phyloP scores from a whole-genome alignment of 2,888 invertebrate species.

The Criorhina ranunculi region DNA sequence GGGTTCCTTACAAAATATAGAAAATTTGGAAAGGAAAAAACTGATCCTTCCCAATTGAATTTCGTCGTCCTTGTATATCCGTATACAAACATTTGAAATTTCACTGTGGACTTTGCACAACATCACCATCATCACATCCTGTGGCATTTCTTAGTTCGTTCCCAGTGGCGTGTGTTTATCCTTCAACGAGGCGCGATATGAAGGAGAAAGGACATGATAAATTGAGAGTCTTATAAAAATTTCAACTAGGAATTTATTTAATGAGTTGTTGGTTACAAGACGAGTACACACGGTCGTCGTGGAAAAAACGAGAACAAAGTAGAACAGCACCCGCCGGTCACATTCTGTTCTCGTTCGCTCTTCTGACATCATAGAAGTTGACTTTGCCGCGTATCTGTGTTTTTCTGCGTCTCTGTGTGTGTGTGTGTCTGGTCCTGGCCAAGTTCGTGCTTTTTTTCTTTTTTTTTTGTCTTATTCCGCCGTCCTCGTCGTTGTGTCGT shows the following conservation, averaged over 20 bases:
- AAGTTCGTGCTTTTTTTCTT: conserved; percentile 6
- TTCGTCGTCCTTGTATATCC: conserved; percentile 26
- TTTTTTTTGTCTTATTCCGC: conserved; percentile 5
- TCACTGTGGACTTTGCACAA: conserved; percentile 53
- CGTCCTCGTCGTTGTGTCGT: conserved; percentile 21
- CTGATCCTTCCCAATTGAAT: conserved; percentile 77
- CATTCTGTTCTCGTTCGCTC: conserved; percentile 51
- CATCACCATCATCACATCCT: conserved; percentile 58
- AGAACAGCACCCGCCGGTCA: conserved; percentile 61
- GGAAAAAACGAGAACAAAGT: conserved; percentile 23
- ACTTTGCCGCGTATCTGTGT: conserved; percentile 40
- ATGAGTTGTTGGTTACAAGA: conserved; percentile 74
- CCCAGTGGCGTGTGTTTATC: conserved; percentile 35
- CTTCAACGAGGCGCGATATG: conserved; percentile 44
- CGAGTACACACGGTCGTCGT: conserved; percentile 45
- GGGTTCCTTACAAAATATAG: conserved; percentile 26
- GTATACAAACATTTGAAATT: conserved; percentile 8
- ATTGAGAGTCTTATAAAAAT: conserved; percentile 76
- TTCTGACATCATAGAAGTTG: conserved; percentile 39
- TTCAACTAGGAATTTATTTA: conserved; percentile 76
- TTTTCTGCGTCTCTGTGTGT: too few species aligned
- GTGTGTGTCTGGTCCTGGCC: conserved; percentile 6
- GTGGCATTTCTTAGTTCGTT: conserved; percentile 25
- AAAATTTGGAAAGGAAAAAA: conserved; percentile 51
- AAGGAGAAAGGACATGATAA: conserved; percentile 74